phyloP scores from a whole-genome alignment of 2,888 invertebrate species.

The Neoaliturus tenellus region DNA sequence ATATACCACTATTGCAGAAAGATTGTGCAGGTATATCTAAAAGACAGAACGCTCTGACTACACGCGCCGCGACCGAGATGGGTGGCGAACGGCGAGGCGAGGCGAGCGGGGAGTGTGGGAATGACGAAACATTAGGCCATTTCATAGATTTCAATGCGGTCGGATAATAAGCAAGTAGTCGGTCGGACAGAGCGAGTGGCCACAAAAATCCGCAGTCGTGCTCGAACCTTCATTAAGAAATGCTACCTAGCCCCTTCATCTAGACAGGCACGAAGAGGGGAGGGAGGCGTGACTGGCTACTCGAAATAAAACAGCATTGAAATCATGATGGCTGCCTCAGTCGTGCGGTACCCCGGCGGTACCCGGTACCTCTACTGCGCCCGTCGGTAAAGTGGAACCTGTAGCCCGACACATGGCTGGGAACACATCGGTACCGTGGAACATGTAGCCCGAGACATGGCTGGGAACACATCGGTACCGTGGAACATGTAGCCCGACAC shows the following conservation, averaged over 20 bases:
- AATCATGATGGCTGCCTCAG: conserved; percentile 57
- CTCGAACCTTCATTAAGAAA: conserved; percentile 44
- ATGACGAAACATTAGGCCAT: conserved; percentile 35
- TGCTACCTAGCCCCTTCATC: conserved; percentile 39
- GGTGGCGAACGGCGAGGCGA: background rate
- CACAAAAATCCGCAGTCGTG: conserved; percentile 31
- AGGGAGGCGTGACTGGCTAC: conserved; percentile 57
- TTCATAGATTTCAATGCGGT: conserved; percentile 41
- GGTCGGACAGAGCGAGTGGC: background rate
- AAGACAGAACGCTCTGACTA: background rate
- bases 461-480: too few relatives aligned
- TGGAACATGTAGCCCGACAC: too few relatives aligned
- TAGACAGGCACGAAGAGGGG: conserved; percentile 19
- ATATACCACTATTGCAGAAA: too few relatives aligned
- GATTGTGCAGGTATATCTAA: too few relatives aligned
- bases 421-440: background rate
- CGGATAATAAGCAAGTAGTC: conserved; percentile 42
- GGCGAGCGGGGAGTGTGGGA: background rate
- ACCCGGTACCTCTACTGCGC: background rate
- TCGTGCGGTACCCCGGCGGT: background rate
- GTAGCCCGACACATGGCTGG: background rate
- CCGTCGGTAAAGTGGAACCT: background rate
- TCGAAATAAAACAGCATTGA: conserved; percentile 56
- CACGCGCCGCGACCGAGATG: background rate
- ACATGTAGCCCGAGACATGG: too few relatives aligned